Evolutionary conservation across 2,797 vertebrate species (phyloP), one percentile per base, ranked within the genome.

Genomic region (Gobionotothen gibberifrons): DNA sequence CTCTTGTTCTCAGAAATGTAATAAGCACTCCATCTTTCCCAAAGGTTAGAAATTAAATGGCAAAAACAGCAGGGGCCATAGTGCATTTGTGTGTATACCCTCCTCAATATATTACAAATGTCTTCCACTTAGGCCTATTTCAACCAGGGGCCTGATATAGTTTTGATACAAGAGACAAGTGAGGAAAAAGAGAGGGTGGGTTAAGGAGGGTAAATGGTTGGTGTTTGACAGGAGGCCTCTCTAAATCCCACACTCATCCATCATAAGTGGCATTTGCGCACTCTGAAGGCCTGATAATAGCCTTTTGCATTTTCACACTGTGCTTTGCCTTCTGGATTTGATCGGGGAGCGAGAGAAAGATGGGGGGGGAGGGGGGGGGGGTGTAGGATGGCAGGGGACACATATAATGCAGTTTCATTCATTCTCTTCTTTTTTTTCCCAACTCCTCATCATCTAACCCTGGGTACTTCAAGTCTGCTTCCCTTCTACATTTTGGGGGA

Each of bases 271-370:
- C 86, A 56, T 83, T 95, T 91, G 95, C 94, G 95, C 93, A 94
- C 96, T 97, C 96, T 94, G 95, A 95, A 96, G 96, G 96, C 95
- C 96, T 96, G 95, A 92, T 92, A 93, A 91, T 89, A 93, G 90
- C 92, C 86, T 93, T 95, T 94, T 96, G 94, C 94, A 95, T 93
- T 95, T 95, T 92, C 92, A 94, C 91, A 92, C 93, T n/a, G 21
- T 43, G 32, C 85, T 81, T 81, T 87, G 73, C 87, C 85, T 86
- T 55, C 80, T 92, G 87, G 85, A 91, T 90, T 85, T 87, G 83
- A 87, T 83, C 58, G 12, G 81, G 53, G 71, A 69, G 73, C 66
- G 69, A 64, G 71, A 67, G 72, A 72, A 56, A 2, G 67, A 58
- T 13, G 62, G 75, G 75, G 78, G 40, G n/a, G n/a, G n/a, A n/a